These are phyloP conservation scores for Orestias chungarensis DNA, from an alignment of 2,797 vertebrate genomes.

Conservation along the genomic window DNA sequence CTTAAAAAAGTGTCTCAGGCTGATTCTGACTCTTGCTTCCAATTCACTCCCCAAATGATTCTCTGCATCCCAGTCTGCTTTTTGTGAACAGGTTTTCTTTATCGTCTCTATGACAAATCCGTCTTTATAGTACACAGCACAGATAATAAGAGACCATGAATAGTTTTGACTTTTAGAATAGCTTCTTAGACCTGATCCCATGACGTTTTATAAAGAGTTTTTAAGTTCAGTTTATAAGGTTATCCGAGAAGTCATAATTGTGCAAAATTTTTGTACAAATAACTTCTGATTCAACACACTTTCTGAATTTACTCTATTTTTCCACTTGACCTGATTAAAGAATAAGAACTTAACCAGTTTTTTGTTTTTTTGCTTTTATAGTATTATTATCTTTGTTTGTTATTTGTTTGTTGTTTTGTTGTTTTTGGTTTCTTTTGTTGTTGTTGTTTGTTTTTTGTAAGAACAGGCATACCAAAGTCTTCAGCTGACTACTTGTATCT, in stretches of 20 bases:
- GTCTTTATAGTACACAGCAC: conserved; percentile 39
- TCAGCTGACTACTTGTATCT: conserved; percentile 42
- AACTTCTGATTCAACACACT: not conserved
- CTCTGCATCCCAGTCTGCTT: conserved; percentile 8
- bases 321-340: not conserved
- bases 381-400: too few species aligned
- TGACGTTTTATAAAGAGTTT: not conserved
- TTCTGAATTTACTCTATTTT: not conserved
- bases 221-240: not conserved
- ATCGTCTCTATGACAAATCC: too few species aligned
- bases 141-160: conserved; percentile 30
- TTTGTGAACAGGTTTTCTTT: conserved; percentile 10
- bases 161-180: not conserved
- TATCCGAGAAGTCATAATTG: not conserved
- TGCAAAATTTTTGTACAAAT: not conserved
- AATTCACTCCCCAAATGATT: conserved; percentile 28
- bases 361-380: too few species aligned
- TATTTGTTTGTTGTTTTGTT: not conserved
- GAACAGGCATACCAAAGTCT: conserved; percentile 11
- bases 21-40: conserved; percentile 48
- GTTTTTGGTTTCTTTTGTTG: too few species aligned
- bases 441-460: not conserved
- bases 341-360: not conserved
- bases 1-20: conserved; percentile 63
- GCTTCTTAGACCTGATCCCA: not conserved